phyloP scores from a whole-genome alignment of 2,113 vertebrate species.

The Melanostigma gelatinosum region DNA sequence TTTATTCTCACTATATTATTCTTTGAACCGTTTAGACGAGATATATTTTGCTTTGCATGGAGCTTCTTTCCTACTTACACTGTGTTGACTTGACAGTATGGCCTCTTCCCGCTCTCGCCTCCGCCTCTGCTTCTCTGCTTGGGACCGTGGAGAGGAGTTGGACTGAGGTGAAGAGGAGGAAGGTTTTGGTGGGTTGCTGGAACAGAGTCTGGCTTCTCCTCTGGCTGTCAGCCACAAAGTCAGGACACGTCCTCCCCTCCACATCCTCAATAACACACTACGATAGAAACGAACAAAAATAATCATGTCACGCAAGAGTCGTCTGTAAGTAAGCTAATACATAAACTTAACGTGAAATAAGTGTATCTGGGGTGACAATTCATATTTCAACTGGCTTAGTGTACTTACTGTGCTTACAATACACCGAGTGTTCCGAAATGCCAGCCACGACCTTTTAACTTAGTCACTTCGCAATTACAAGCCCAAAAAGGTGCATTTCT shows the following conservation, averaged over 20 bases:
- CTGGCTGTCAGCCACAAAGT: conserved; percentile 36
- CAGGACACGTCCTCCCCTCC: conserved; percentile 50
- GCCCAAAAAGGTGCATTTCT: neutral
- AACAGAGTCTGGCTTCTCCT: conserved; percentile 52
- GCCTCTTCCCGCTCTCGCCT: conserved; percentile 68
- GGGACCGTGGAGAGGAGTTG: conserved; percentile 43
- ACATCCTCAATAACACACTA: conserved; percentile 68
- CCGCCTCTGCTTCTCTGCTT: conserved; percentile 76
- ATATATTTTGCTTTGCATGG: too few relatives aligned
- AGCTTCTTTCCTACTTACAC: conserved; percentile 41
- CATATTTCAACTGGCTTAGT: neutral
- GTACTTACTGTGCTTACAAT: conserved; percentile 41
- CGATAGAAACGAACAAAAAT: neutral
- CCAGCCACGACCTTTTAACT: conserved; percentile 51
- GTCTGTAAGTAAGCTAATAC: too few relatives aligned
- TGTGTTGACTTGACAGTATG: conserved; percentile 63
- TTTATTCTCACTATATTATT: too few relatives aligned
- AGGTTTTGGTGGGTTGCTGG: conserved; percentile 23
- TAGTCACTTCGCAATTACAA: neutral
- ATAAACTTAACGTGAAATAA: neutral
- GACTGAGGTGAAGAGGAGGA: conserved; percentile 33
- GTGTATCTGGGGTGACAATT: neutral
- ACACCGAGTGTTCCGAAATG: conserved; percentile 35
- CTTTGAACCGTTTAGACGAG: too few relatives aligned
- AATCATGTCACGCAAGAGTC: neutral